These are phyloP conservation scores for Myrmophylax atrothorax DNA, from an alignment of 2,113 vertebrate species.

Conservation along the genomic window DNA sequence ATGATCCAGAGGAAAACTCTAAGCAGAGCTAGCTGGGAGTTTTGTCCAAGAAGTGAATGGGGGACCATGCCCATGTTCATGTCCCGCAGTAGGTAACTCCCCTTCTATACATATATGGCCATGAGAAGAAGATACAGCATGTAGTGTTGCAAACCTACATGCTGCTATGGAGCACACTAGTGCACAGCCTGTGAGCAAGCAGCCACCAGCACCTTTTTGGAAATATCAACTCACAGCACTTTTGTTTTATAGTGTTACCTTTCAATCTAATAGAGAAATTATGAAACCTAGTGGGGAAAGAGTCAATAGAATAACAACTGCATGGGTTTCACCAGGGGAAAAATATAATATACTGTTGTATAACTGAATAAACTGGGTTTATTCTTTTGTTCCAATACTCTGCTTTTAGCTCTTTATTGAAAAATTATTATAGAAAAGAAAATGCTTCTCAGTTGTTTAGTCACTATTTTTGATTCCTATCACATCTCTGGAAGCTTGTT, in stretches of 20 bases:
- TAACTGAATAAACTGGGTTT: background rate
- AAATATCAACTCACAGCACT: background rate
- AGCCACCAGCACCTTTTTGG: background rate
- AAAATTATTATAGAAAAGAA: background rate
- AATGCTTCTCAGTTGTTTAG: background rate
- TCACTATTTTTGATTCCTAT: background rate
- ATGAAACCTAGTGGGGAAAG: background rate
- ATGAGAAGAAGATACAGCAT: background rate
- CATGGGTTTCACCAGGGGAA: background rate
- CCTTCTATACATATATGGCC: background rate
- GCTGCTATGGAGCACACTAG: background rate
- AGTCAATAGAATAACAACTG: background rate
- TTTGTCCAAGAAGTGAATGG: background rate
- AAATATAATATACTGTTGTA: background rate
- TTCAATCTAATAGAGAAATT: background rate
- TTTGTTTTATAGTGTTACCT: background rate
- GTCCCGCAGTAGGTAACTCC: background rate
- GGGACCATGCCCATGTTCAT: fast-evolving
- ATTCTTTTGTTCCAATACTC: background rate
- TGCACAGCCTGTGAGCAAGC: background rate
- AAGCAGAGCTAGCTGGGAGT: background rate
- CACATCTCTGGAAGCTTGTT: background rate
- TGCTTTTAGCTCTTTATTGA: background rate
- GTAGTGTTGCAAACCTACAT: background rate
- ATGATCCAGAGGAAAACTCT: background rate